phyloP scores from a whole-genome alignment of 2,888 invertebrate species.

The Trissolcus japonicus region DNA sequence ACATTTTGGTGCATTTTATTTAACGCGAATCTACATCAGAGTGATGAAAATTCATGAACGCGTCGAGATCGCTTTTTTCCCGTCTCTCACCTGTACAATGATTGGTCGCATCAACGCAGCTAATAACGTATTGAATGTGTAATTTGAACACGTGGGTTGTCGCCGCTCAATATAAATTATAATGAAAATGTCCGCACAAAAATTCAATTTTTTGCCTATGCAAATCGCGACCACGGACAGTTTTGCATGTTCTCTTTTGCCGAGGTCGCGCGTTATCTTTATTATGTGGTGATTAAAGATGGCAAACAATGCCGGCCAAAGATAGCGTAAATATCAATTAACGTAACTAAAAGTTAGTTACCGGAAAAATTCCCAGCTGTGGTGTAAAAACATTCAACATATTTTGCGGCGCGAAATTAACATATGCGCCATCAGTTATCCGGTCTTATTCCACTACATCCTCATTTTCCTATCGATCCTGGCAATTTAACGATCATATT shows the following conservation, averaged over 20 bases:
- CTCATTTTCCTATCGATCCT: slow-evolving; percentile 54
- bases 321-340: slow-evolving; percentile 55
- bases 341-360: slow-evolving; percentile 44
- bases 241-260: slow-evolving; percentile 46
- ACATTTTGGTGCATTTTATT: no score
- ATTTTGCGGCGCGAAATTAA: slow-evolving; percentile 53
- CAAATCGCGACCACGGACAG: slow-evolving; percentile 37
- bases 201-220: slow-evolving; percentile 34
- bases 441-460: slow-evolving; percentile 41
- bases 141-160: slow-evolving; percentile 25
- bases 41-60: slow-evolving; percentile 42
- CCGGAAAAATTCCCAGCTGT: slow-evolving; percentile 49
- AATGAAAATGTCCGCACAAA: slow-evolving; percentile 37
- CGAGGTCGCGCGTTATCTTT: slow-evolving; percentile 27
- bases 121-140: slow-evolving; percentile 37
- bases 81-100: slow-evolving; percentile 15
- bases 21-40: slow-evolving; percentile 6
- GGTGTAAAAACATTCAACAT: slow-evolving; percentile 52
- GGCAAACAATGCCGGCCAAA: slow-evolving; percentile 48
- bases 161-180: slow-evolving; percentile 18
- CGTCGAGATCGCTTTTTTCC: slow-evolving; percentile 11
- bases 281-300: slow-evolving; percentile 46
- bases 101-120: slow-evolving; percentile 20
- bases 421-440: slow-evolving; percentile 54
- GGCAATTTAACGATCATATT: slow-evolving; percentile 50